phyloP scores from a whole-genome alignment of 1,140 invertebrate species.

The Phenacoccus solenopsis region DNA sequence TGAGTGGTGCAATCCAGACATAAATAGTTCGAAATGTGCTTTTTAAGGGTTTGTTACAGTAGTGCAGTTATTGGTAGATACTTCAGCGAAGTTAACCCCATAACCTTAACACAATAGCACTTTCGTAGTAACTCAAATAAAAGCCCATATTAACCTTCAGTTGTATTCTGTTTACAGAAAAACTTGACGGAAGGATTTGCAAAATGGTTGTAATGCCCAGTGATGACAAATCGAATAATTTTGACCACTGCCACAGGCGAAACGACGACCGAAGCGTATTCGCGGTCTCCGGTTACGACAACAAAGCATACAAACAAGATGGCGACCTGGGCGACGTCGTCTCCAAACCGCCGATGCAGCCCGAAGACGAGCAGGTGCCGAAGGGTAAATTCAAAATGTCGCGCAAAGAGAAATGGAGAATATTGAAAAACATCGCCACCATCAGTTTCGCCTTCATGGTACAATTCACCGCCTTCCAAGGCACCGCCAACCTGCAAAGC shows the following conservation, averaged over 20 bases:
- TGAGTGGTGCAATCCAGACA: too few species aligned
- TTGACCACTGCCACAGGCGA: conserved; percentile 15
- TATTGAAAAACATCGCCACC: conserved; percentile 72
- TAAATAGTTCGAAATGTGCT: too few species aligned
- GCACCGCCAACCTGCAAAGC: conserved; percentile 77
- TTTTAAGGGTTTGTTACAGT: too few species aligned
- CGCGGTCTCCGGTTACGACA: conserved; percentile 40
- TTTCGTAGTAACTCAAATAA: too few species aligned
- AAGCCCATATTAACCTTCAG: too few species aligned
- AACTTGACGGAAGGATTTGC: conserved; percentile 7
- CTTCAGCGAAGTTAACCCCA: too few species aligned
- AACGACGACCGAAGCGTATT: conserved; percentile 3
- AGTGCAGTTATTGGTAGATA: too few species aligned
- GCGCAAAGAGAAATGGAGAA: conserved; percentile 67
- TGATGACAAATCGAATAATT: conserved; percentile 12
- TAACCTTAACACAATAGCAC: too few species aligned
- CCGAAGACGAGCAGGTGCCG: conserved; percentile 46
- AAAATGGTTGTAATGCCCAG: conserved; percentile 15
- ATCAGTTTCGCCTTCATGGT: conserved; percentile 82
- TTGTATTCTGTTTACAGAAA: background rate
- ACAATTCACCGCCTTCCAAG: conserved; percentile 84
- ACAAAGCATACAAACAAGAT: conserved; percentile 51
- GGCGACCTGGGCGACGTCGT: conserved; percentile 40
- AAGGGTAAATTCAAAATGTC: conserved; percentile 63
- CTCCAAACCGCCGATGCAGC: conserved; percentile 44